Evolutionary conservation across 2,113 vertebrate genomes (phyloP).

Genomic region (Nycticryphes semicollaris): DNA sequence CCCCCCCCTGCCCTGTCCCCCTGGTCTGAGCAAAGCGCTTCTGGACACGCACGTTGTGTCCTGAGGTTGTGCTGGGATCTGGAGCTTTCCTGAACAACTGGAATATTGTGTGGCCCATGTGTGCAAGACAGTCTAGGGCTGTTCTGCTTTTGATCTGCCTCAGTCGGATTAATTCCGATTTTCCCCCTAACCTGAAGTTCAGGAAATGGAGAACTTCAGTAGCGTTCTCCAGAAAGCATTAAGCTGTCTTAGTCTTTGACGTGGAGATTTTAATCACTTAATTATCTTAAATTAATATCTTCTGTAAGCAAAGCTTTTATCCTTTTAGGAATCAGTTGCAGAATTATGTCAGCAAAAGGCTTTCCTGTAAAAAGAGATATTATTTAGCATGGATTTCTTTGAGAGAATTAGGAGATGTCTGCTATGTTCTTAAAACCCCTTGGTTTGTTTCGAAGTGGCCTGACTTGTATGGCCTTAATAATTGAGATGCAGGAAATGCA

Average conservation of each 20-base stretch:
- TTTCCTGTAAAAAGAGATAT: neutral
- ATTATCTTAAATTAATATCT: slow-evolving; percentile 47
- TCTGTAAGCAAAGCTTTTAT: slow-evolving; percentile 29
- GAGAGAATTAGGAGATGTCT: neutral
- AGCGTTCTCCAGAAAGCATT: slow-evolving; percentile 14
- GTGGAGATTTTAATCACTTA: slow-evolving; percentile 41
- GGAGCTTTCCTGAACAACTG: neutral
- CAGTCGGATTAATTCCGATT: neutral
- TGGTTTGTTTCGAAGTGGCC: neutral
- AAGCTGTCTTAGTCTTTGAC: slow-evolving; percentile 22
- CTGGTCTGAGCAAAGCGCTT: accelerated
- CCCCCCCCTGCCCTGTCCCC: neutral
- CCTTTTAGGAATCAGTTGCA: slow-evolving; percentile 5
- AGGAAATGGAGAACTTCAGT: slow-evolving; percentile 33
- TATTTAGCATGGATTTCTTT: neutral
- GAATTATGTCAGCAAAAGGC: neutral
- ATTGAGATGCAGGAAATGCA: neutral
- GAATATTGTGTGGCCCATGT: neutral
- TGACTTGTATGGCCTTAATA: neutral
- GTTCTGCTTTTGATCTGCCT: neutral
- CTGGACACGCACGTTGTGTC: neutral
- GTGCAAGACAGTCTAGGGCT: neutral
- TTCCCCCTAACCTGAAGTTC: slow-evolving; percentile 43
- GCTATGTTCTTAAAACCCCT: neutral
- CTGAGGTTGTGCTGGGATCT: neutral